These are phyloP conservation scores for Phrynocephalus vlangalii DNA, from an alignment of 2,797 vertebrate species.

Conservation along the genomic window DNA sequence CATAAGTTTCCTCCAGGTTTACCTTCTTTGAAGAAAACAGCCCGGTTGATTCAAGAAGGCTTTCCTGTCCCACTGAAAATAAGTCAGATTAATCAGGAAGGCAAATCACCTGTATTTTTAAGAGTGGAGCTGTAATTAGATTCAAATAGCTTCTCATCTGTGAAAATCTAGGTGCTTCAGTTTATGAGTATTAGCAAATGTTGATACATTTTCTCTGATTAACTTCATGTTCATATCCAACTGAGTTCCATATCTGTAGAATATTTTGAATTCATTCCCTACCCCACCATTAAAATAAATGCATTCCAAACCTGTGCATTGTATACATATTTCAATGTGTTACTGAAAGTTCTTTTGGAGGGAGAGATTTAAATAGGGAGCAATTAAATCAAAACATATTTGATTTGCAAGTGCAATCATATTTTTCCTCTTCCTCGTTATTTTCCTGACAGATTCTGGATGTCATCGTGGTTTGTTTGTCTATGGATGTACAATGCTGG, in stretches of 20 bases:
- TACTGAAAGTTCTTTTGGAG: background rate
- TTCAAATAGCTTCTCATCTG: constrained; percentile 20
- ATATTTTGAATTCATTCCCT: background rate
- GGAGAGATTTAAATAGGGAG: background rate
- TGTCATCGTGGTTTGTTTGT: too few relatives aligned
- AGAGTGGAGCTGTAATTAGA: constrained; percentile 1
- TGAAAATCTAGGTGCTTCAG: background rate
- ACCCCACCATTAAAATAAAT: too few relatives aligned
- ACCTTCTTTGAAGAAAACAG: background rate
- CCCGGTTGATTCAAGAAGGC: background rate
- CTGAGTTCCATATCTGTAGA: background rate
- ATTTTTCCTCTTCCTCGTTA: background rate
- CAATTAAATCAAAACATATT: background rate
- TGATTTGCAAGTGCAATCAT: background rate
- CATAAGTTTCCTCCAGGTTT: background rate
- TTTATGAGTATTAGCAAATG: constrained; percentile 6
- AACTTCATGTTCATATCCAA: background rate
- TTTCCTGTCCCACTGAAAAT: background rate
- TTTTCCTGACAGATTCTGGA: too few relatives aligned
- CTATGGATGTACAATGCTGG: too few relatives aligned
- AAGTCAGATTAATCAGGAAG: constrained; percentile 27
- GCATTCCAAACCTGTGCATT: background rate
- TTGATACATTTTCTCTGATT: constrained; percentile 18
- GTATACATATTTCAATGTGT: background rate
- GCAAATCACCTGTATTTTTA: constrained; percentile 16